These are phyloP conservation scores for Erebia aethiops DNA, from an alignment of 2,888 invertebrate species.

Conservation along the genomic window DNA sequence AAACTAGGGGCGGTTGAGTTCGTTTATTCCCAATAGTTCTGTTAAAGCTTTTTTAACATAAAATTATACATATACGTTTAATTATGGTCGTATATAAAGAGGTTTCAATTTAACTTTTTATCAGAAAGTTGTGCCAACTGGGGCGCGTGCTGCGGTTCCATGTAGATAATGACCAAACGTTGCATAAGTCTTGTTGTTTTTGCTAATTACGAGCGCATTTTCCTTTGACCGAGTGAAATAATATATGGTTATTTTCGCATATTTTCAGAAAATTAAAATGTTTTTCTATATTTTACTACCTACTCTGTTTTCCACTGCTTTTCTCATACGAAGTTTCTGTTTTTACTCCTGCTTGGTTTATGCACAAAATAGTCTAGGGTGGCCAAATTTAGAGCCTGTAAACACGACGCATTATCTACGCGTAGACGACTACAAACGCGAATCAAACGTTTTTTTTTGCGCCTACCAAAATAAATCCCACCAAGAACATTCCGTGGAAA, in stretches of 20 bases:
- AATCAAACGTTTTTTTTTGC: too few relatives aligned
- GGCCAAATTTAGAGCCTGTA: too few relatives aligned
- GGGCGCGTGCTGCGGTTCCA: constrained; percentile 15
- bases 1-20: neutral
- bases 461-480: too few relatives aligned
- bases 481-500: too few relatives aligned
- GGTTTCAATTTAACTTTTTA: constrained; percentile 72
- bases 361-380: too few relatives aligned
- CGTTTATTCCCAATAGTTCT: neutral
- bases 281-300: neutral
- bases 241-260: constrained; percentile 3
- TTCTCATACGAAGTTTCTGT: too few relatives aligned
- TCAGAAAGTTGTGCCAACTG: constrained; percentile 33
- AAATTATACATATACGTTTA: constrained; percentile 11
- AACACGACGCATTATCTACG: too few relatives aligned
- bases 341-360: too few relatives aligned
- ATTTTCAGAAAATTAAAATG: neutral
- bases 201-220: constrained; percentile 20
- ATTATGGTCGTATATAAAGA: constrained; percentile 42
- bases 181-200: constrained; percentile 24
- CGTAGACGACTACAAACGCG: too few relatives aligned
- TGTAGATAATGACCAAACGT: constrained; percentile 17
- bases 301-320: neutral
- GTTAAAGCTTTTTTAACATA: neutral
- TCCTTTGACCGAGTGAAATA: neutral